Conservation (phyloP, 2,113 vertebrate species). For the Osmerus mordax region DNA sequence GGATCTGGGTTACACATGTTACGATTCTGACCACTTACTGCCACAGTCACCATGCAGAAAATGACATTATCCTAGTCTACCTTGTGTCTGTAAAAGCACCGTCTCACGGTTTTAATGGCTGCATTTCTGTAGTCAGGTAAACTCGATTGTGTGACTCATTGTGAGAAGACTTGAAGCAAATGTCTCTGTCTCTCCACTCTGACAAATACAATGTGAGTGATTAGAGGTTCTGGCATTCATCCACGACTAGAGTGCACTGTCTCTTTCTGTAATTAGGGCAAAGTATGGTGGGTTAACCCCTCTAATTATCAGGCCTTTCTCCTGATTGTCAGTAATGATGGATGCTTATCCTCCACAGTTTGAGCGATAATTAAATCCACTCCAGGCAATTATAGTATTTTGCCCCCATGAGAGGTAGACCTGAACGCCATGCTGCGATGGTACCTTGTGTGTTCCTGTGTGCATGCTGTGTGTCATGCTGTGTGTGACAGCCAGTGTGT, state of each 20-base stretch:
- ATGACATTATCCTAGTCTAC: constrained; percentile 1
- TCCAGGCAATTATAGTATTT: constrained; percentile 8
- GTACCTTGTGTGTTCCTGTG: not conserved
- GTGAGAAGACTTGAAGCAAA: constrained; percentile 13
- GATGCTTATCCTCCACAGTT: constrained; percentile 24
- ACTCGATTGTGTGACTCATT: not conserved
- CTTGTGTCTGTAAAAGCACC: constrained; percentile 20
- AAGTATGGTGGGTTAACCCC: constrained; percentile 45
- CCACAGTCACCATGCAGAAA: not conserved
- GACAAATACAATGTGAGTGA: constrained; percentile 12
- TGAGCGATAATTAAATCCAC: constrained; percentile 36
- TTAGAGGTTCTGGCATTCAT: constrained; percentile 26
- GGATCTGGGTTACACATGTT: not conserved
- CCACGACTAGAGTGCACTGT: constrained; percentile 26
- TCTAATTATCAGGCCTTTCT: constrained; percentile 45
- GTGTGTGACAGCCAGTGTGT: constrained; percentile 53
- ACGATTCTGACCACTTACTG: no score
- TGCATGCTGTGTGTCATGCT: not conserved
- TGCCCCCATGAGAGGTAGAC: constrained; percentile 3
- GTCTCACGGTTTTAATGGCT: not conserved
- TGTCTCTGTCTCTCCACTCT: constrained; percentile 18
- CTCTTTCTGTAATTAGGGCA: constrained; percentile 48
- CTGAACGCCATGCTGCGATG: not conserved
- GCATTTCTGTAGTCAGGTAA: not conserved
- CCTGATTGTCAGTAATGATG: constrained; percentile 47